phyloP scores from a whole-genome alignment of 30 jellyfish, hydroid and myxozoan genomes.

The Rhopilema esculentum region DNA sequence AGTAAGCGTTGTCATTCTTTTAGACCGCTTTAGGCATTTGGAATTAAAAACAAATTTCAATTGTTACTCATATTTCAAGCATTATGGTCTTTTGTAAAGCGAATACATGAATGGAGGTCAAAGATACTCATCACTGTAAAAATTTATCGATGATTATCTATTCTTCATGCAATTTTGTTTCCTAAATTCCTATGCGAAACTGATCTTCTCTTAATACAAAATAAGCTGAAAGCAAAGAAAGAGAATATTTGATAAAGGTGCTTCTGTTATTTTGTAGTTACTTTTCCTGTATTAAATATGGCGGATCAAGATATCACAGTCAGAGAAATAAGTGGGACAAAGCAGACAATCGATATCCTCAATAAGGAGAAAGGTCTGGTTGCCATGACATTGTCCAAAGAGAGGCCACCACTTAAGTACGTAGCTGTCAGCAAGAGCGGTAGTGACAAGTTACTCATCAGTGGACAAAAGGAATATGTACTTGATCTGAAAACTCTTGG shows the following conservation, averaged over 20 bases:
- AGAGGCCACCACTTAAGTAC: slow-evolving; percentile 49
- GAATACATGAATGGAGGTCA: too few species aligned
- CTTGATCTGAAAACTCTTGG: slow-evolving; percentile 53
- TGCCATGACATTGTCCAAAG: slow-evolving; percentile 66
- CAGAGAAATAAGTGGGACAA: slow-evolving; percentile 82
- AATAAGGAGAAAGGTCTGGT: slow-evolving; percentile 69
- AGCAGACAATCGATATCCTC: slow-evolving; percentile 66
- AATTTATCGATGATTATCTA: too few species aligned
- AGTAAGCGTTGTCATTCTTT: slow-evolving; percentile 27
- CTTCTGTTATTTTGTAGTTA: slow-evolving; percentile 16
- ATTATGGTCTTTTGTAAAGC: too few species aligned
- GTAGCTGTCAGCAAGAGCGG: slow-evolving; percentile 60
- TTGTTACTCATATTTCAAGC: too few species aligned
- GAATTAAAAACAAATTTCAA: not conserved
- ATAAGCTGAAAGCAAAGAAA: too few species aligned
- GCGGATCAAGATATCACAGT: slow-evolving; percentile 89
- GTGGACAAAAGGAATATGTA: slow-evolving; percentile 51
- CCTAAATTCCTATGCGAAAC: too few species aligned
- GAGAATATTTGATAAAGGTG: too few species aligned
- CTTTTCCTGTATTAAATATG: slow-evolving; percentile 79
- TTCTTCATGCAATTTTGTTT: too few species aligned
- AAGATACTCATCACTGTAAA: too few species aligned
- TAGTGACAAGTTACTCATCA: slow-evolving; percentile 45
- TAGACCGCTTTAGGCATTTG: not conserved
- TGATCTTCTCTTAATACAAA: too few species aligned